Base-by-base conservation (phyloP, 2,888 invertebrate genomes). In the Nomada ruficornis region DNA sequence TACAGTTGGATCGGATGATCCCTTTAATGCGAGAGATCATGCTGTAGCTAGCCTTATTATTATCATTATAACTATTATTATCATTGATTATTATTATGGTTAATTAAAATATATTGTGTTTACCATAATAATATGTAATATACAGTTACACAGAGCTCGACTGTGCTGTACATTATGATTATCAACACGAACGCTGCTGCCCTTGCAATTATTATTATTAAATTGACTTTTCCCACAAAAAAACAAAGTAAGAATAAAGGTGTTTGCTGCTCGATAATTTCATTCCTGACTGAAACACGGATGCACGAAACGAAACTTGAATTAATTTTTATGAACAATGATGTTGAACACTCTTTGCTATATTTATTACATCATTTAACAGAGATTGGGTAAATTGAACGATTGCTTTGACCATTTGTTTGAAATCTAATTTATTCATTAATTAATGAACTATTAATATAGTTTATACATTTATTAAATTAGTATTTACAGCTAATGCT, bases 81-180 rank as follows among this genome's bases (percentile, higher is more conserved):
- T 84, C 85, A 87, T 86, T 79, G 67, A 87, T 87, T 83, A 88
- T 88, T 87, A 87, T 88, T 86, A 87, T 78, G 88, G 89, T 91
- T 87, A 81, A 87, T 88, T 85, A 75, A 81, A 83, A 85, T 88
- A 91, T 89, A 92, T 93, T 93, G 90, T 93, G 92, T 92, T 93
- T 91, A 92, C 88, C 89, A 91, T 91, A 90, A 91, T 88, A 86
- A 91, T 93, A 47, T 47, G 93, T 92, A 92, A 93, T 92, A 92
- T 91, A 93, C 90, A 90, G 91, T 91, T 91, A 92, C 86, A 88
- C 86, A 86, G 86, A 90, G 69, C 60, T 72, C 67, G 59, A 77
- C 73, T 77, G 80, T 88, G 80, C 85, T 85, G 85, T 85, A 85
- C 85, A 82, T 85, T 82, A 79, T 82, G 70, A 85, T 85, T 77